These are phyloP conservation scores for Osmerus mordax DNA, from an alignment of 2,113 vertebrate genomes.

Conservation along the genomic window DNA sequence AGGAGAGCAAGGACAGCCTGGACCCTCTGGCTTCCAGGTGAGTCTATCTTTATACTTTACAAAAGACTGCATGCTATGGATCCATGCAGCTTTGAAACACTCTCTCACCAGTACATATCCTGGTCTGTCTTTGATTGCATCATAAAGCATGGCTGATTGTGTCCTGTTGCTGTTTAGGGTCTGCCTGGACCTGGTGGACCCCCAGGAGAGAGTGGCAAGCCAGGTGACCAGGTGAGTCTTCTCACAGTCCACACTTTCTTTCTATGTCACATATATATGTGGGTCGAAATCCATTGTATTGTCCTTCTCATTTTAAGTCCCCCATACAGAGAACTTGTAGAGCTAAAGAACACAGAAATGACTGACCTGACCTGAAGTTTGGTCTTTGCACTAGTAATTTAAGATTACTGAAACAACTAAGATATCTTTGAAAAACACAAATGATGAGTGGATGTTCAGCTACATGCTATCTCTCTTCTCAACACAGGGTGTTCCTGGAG, in stretches of 20 bases:
- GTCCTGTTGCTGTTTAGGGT: constrained; percentile 71
- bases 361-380: too few species aligned
- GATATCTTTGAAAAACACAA: too few species aligned
- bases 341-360: too few species aligned
- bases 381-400: too few species aligned
- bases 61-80: neutral
- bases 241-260: neutral
- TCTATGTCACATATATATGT: neutral
- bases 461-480: constrained; percentile 17
- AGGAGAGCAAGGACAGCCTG: constrained; percentile 92
- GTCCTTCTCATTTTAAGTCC: too few species aligned
- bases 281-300: neutral
- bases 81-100: neutral
- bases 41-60: constrained; percentile 30
- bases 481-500: constrained; percentile 89
- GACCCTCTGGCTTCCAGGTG: constrained; percentile 95
- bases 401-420: too few species aligned
- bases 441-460: neutral
- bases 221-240: constrained; percentile 87
- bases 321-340: too few species aligned
- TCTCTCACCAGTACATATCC: neutral
- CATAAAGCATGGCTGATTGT: neutral
- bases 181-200: constrained; percentile 89
- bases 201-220: constrained; percentile 90
- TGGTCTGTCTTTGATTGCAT: constrained; percentile 3